Conservation (phyloP, 2,888 invertebrate genomes). For the Latrodectus hesperus region DNA sequence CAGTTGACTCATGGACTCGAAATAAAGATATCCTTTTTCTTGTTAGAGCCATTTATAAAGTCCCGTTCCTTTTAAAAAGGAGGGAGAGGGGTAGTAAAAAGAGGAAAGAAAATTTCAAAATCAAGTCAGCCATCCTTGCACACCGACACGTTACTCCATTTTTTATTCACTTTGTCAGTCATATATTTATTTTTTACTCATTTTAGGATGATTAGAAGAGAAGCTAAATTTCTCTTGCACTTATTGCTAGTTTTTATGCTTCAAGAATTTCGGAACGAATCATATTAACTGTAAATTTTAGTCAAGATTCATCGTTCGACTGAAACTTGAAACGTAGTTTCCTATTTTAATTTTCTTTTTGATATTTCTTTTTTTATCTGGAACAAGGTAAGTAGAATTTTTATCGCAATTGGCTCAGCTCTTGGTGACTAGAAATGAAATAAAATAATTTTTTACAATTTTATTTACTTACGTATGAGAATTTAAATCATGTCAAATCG, state of each 20-base stretch:
- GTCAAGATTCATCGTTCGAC: conserved; percentile 33
- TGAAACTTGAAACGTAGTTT: conserved; percentile 41
- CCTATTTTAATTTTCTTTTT: conserved; percentile 28
- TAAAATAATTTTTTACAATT: background rate
- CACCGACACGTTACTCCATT: conserved; percentile 18
- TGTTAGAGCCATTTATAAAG: conserved; percentile 57
- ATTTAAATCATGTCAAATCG: conserved; percentile 6
- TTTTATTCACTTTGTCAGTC: conserved; percentile 21
- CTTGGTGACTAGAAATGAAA: background rate
- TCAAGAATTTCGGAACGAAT: conserved; percentile 32
- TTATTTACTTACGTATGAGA: background rate
- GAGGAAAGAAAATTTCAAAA: conserved; percentile 38
- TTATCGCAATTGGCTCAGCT: background rate
- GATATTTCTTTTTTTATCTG: background rate
- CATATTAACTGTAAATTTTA: conserved; percentile 59
- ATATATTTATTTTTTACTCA: conserved; percentile 56
- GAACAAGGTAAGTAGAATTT: background rate
- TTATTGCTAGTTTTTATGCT: conserved; percentile 38
- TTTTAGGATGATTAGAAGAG: conserved; percentile 58
- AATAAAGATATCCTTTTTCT: conserved; percentile 61
- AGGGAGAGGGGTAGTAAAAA: conserved; percentile 12
- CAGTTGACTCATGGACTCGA: conserved; percentile 39
- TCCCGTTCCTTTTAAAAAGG: conserved; percentile 25
- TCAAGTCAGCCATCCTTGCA: conserved; percentile 32
- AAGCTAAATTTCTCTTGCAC: conserved; percentile 40